Evolutionary conservation across 2,888 invertebrate genomes (phyloP), one percentile per base, ranked within the genome.

Genomic region (Perdita meconis): DNA sequence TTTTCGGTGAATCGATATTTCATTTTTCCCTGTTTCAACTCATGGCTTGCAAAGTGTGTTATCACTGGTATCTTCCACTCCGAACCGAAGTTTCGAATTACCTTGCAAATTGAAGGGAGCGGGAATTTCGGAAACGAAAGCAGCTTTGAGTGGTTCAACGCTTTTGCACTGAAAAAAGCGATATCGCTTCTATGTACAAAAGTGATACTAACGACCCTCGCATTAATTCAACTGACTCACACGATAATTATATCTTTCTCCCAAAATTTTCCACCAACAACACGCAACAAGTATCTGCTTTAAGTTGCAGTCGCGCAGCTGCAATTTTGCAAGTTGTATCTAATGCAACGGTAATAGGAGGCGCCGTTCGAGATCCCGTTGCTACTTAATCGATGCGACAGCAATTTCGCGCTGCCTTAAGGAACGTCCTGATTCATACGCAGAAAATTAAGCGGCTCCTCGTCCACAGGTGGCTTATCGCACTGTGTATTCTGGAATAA

Each of bases 401-500:
- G 26, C 51, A 16, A 80, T 63, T 66, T 64, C 55, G 24, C 16
- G n/a, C 50, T 56, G 65, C 24, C 34, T 51, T 56, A 26, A 66
- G 56, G 56, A 65, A 34, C 44, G 19, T 13, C 40, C 4, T 38
- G 80, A 70, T 65, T 73, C 77, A 80, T 70, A 67, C 66, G 57
- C 2, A 22, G 61, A 60, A 66, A 78, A 80, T 78, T 69, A 73
- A 73, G 53, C 59, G 50, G 53, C 59, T 63, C 26, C 24, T 56
- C 69, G 72, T 61, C 71, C 74, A 65, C 83, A 78, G 78, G 69
- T 80, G 74, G 77, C 71, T 69, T 66, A 73, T 77, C 60, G 57
- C 57, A 30, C 22, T 44, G 59, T 63, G 59, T 42, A 65, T 69
- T 10, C 65, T 38, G 60, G 60, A 69, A 83, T 71, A 74, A 74